Percentiles rank a stretch among this genome's conserved stretches.
These are phyloP conservation scores for Koerneria pararmatus DNA, from an alignment of 2,888 invertebrate genomes.

Conservation along the genomic window DNA sequence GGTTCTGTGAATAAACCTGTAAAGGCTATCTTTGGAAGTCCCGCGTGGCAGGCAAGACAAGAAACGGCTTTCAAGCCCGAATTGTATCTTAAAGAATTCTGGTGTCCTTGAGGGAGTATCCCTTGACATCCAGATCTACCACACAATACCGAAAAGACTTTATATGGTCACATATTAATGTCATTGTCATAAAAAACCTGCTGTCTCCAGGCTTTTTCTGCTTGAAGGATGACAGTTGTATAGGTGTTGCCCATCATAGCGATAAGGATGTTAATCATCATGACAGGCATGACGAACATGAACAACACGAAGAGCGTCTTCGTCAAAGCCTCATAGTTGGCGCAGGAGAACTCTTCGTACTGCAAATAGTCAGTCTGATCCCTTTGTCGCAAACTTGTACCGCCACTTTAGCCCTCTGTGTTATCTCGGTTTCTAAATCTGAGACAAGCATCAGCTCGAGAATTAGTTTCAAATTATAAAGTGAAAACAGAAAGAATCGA, in stretches of 20 bases:
- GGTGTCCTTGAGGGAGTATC: too few relatives aligned
- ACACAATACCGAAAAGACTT: too few relatives aligned
- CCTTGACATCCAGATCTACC: too few relatives aligned
- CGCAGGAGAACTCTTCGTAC: conserved; percentile 86
- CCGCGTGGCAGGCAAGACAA: too few relatives aligned
- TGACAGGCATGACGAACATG: conserved; percentile 94
- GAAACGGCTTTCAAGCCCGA: too few relatives aligned
- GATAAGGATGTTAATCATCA: conserved; percentile 92
- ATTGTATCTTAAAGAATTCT: too few relatives aligned
- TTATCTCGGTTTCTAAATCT: not conserved
- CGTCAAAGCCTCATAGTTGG: conserved; percentile 83
- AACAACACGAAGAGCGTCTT: conserved; percentile 95
- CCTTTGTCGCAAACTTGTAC: not conserved
- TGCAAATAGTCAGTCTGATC: conserved; percentile 62
- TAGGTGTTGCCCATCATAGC: conserved; percentile 99
- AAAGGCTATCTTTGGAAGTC: too few relatives aligned
- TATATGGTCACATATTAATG: too few relatives aligned
- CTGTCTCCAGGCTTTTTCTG: conserved; percentile 97
- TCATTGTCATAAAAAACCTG: conserved; percentile 68
- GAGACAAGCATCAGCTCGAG: not conserved
- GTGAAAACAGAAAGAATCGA: not conserved
- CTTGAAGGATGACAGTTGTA: conserved; percentile 92
- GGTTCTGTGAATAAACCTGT: too few relatives aligned
- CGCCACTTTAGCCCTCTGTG: not conserved
- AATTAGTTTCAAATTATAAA: conserved; percentile 8